Evolutionary conservation across 2,113 vertebrate genomes (phyloP), one percentile per base, ranked within the genome.

Genomic region (Halcyon senegalensis): DNA sequence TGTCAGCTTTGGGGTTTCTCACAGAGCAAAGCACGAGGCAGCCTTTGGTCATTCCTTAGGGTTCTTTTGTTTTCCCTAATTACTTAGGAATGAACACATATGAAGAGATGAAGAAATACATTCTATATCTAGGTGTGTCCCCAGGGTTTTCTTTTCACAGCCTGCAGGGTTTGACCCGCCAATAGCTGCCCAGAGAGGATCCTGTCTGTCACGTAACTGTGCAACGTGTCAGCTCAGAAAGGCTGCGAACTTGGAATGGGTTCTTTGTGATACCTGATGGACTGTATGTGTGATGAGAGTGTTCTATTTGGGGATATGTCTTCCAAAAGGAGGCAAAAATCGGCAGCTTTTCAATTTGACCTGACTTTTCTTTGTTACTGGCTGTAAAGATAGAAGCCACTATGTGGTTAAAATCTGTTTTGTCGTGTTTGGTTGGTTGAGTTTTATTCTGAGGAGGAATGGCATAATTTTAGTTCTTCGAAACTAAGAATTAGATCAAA

Each of bases 151-250:
- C 95, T 78, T 83, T 96, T 94, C 87, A 62, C 82, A 92, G 97
- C 97, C 98, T 98, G 97, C 98, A 98, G 98, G 98, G 98, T 98
- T 98, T 98, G 97, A 98, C 98, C 97, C 98, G 98, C 97, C 96
- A 95, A 82, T 92, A 96, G 97, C 84, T 98, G 98, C 98, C 97
- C 97, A 97, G 98, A 97, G 98, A 97, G 91, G 93, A 98, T 96
- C 97, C 98, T 95, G 96, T 97, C 98, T 98, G 97, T 97, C 95
- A 95, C 87, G 81, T 66, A 92, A 92, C 85, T 88, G 97, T 90
- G 88, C 94, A 73, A 82, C 73, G 91, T 93, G 60, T 96, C 97
- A 89, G 89, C 91, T 95, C 90, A 85, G 90, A 90, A 84, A 37
- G 56, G 91, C 93, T 97, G 94, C 83, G 80, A 90, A 92, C 96